Percentiles rank a stretch among this genome's conserved stretches.
Evolutionary conservation across 1,140 invertebrate species (phyloP).

Genomic region (Scaptodrosophila lebanonensis): DNA sequence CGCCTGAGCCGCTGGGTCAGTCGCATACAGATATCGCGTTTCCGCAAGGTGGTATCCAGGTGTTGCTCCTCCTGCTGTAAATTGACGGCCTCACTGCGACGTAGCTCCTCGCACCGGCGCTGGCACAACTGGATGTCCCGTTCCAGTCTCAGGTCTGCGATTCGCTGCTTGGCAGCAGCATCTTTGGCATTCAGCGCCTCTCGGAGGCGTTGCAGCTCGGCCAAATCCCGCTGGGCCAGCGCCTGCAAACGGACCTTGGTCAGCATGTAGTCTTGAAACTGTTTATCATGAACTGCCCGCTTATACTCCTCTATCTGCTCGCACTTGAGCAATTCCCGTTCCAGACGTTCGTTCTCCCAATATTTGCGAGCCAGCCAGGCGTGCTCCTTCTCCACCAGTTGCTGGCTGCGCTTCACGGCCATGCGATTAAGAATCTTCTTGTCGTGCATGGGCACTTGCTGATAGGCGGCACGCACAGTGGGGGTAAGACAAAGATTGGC

Average conservation of each 20-base stretch:
- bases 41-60: constrained; percentile 56
- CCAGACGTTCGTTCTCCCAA: constrained; percentile 73
- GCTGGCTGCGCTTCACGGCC: constrained; percentile 65
- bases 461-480: constrained; percentile 55
- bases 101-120: constrained; percentile 54
- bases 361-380: constrained; percentile 72
- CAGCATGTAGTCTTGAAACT: constrained; percentile 65
- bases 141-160: constrained; percentile 52
- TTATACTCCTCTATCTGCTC: constrained; percentile 74
- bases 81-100: constrained; percentile 59
- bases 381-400: constrained; percentile 65
- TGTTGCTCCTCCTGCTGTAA: constrained; percentile 66
- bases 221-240: constrained; percentile 58
- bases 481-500: constrained; percentile 68
- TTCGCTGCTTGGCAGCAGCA: constrained; percentile 43
- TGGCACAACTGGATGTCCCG: constrained; percentile 54
- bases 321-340: constrained; percentile 60
- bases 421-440: constrained; percentile 74
- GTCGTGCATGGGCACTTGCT: constrained; percentile 63
- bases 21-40: constrained; percentile 59
- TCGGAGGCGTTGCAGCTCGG: constrained; percentile 51
- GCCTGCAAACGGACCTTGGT: constrained; percentile 64
- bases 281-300: constrained; percentile 67
- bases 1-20: constrained; percentile 57
- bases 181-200: constrained; percentile 61